These are phyloP conservation scores for Drosophila heteroneura DNA, from an alignment of 2,888 invertebrate genomes.

Conservation along the genomic window DNA sequence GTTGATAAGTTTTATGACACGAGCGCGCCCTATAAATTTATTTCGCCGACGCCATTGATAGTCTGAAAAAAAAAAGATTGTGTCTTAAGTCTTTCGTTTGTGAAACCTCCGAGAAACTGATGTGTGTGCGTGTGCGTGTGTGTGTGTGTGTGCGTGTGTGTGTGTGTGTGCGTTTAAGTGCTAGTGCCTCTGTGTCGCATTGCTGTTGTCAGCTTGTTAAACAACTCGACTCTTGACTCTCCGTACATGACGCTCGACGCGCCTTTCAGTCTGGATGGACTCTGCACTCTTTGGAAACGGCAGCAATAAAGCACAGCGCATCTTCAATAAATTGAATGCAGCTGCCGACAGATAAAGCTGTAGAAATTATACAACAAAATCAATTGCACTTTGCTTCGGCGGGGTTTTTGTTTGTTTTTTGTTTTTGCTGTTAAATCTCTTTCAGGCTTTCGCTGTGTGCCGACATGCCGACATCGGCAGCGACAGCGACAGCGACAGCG, in stretches of 20 bases:
- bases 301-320: constrained; percentile 70
- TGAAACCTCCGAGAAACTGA: constrained; percentile 56
- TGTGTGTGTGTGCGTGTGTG: constrained; percentile 8
- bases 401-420: constrained; percentile 19
- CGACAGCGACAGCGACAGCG: neutral
- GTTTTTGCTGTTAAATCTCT: constrained; percentile 22
- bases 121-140: constrained; percentile 5
- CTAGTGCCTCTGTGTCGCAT: constrained; percentile 48
- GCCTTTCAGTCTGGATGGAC: constrained; percentile 23
- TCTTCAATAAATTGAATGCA: constrained; percentile 76
- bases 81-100: constrained; percentile 72
- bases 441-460: constrained; percentile 61
- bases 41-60: constrained; percentile 31
- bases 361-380: constrained; percentile 76
- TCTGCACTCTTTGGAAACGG: constrained; percentile 17
- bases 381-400: constrained; percentile 66
- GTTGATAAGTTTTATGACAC: constrained; percentile 66
- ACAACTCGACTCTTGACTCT: constrained; percentile 42
- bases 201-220: constrained; percentile 59
- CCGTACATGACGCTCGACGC: constrained; percentile 15
- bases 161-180: constrained; percentile 21
- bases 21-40: constrained; percentile 62
- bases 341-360: constrained; percentile 70
- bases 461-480: constrained; percentile 17
- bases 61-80: constrained; percentile 40